Evolutionary conservation across 2,888 invertebrate species (phyloP).

Genomic region (Apeira syringaria): DNA sequence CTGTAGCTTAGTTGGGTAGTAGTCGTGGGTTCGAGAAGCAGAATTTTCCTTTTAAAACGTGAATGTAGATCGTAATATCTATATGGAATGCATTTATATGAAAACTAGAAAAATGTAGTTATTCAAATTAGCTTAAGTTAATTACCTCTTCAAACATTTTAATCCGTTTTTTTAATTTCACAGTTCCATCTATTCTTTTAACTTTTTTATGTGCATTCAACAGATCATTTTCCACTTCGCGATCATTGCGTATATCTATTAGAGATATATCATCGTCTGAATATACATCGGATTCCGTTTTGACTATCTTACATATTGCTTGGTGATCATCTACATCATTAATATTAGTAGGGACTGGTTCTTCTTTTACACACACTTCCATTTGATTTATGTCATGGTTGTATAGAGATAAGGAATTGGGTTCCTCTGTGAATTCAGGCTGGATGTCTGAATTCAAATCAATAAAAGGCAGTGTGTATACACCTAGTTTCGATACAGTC

Average conservation of each 20-base stretch:
- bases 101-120: too few species aligned
- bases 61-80: too few species aligned
- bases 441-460: background rate
- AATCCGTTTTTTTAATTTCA: slow-evolving; percentile 3
- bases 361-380: background rate
- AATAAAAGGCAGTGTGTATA: background rate
- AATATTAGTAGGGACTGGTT: background rate
- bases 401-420: background rate
- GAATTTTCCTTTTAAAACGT: too few species aligned
- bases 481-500: background rate
- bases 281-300: slow-evolving; percentile 27
- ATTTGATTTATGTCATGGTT: background rate
- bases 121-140: too few species aligned
- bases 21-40: too few species aligned
- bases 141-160: slow-evolving; percentile 5
- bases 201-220: slow-evolving; percentile 19
- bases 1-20: too few species aligned
- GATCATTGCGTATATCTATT: slow-evolving; percentile 22
- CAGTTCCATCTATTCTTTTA: slow-evolving; percentile 13
- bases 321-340: too few species aligned
- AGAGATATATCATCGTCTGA: slow-evolving; percentile 39
- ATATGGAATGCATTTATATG: too few species aligned
- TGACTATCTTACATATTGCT: slow-evolving; percentile 11
- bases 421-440: background rate
- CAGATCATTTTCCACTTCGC: background rate